Evolutionary conservation across 2,797 vertebrate species (phyloP).

Genomic region (Epinephelus malabaricus): DNA sequence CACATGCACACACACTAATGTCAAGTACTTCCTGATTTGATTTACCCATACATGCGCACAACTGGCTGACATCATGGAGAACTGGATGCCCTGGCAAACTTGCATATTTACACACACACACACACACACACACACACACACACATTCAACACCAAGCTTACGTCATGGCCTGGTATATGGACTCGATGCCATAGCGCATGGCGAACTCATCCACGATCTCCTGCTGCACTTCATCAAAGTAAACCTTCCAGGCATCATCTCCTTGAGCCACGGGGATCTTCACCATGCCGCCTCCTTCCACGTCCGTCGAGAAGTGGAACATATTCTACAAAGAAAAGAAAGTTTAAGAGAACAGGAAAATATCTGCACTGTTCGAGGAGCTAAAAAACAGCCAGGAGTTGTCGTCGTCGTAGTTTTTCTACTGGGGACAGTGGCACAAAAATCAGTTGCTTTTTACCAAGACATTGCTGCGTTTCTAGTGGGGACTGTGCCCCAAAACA

Average conservation of each 20-base stretch:
- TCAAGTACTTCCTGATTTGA: constrained; percentile 60
- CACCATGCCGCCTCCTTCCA: constrained; percentile 90
- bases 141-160: constrained; percentile 80
- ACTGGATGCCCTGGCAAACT: neutral
- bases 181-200: constrained; percentile 97
- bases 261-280: constrained; percentile 91
- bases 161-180: constrained; percentile 99
- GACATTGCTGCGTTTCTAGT: too few relatives aligned
- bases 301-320: constrained; percentile 93
- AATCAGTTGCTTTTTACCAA: too few relatives aligned
- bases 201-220: constrained; percentile 98
- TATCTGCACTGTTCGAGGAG: neutral
- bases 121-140: constrained; percentile 21
- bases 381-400: neutral
- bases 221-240: constrained; percentile 96
- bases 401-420: too few relatives aligned
- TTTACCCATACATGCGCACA: constrained; percentile 25
- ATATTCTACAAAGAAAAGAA: constrained; percentile 86
- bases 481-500: too few relatives aligned
- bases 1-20: constrained; percentile 24
- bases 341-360: neutral
- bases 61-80: neutral
- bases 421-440: too few relatives aligned
- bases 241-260: constrained; percentile 98
- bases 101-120: constrained; percentile 17